A percentile compares a stretch with the other conserved stretches of the same genome.
Evolutionary conservation across 2,797 vertebrate genomes (phyloP).

Genomic region (Yasuhikotakia modesta): DNA sequence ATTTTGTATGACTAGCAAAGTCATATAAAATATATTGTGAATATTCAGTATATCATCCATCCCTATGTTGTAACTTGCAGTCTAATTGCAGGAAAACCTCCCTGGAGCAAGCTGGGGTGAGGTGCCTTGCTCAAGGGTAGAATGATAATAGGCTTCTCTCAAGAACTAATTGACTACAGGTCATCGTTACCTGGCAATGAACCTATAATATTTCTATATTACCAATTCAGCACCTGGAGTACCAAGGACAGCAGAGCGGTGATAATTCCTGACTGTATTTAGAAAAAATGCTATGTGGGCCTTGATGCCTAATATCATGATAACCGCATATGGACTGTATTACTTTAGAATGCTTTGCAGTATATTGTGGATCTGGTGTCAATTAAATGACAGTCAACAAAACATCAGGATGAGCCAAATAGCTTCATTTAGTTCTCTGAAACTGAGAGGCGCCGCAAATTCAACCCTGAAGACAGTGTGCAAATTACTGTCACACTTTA

Average conservation of each 20-base stretch:
- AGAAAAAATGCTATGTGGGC: constrained; percentile 30
- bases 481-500: constrained; percentile 80
- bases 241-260: neutral
- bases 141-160: too few relatives aligned
- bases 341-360: constrained; percentile 60
- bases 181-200: too few relatives aligned
- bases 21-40: too few relatives aligned
- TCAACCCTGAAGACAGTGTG: constrained; percentile 75
- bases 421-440: constrained; percentile 73
- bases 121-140: too few relatives aligned
- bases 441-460: constrained; percentile 74
- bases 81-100: too few relatives aligned
- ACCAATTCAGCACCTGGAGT: neutral
- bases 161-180: too few relatives aligned
- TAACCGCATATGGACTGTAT: constrained; percentile 64
- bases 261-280: constrained; percentile 41
- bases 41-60: too few relatives aligned
- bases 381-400: constrained; percentile 73
- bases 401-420: constrained; percentile 68
- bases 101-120: too few relatives aligned
- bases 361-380: constrained; percentile 75
- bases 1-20: too few relatives aligned
- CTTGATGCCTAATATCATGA: constrained; percentile 60
- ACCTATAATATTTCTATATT: neutral
- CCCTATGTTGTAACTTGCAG: too few relatives aligned